Evolutionary conservation across 2,888 invertebrate genomes (phyloP), one percentile per base, ranked within the genome.

Genomic region (Catonia carolina): DNA sequence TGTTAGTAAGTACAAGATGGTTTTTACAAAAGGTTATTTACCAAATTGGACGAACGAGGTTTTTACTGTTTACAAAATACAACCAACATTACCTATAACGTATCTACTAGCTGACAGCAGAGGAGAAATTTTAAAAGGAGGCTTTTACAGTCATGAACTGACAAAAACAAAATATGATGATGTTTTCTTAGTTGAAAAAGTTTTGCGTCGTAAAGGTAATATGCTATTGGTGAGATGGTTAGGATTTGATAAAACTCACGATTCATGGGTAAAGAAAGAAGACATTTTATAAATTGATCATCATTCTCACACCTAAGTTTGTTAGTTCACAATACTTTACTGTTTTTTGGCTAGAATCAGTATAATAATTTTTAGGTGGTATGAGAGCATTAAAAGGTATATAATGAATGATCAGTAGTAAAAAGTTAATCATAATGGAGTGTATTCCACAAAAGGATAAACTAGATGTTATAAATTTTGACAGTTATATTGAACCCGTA

Each of bases 41-140:
- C 53, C 53, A 2, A 53, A 53, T 53, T 53, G 42, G 42, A 53
- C 53, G 12, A 53, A 53, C 20, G 53, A 53, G 14, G 42, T 53
- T 7, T 53, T 53, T 45, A 53, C 53, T 15, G 20, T 53, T n/a
- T 42, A 27, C 33, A 18, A 27, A 15, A 15, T 53, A 10, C 18
- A 42, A 53, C 23, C 42, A 14, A 27, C 53, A n/a, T 22, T 31
- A 17, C 53, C 53, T 6, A 22, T 18, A 17, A 53, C 53, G n/a
- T 53, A 53, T 14, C 23, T 31, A 18, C 15, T 45, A 42, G 17
- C 27, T 33, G 53, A 53, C 35, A 31, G 15, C 12, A 45, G 39
- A 17, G 53, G 53, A 12, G 12, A 53, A 18, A 12, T 45, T n/a
- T 15, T 53, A 7, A 2, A 45, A 12, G 53, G 53, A 2, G 17